These are phyloP conservation scores for Phragmatobia fuliginosa DNA, from an alignment of 2,888 invertebrate species.

Conservation along the genomic window DNA sequence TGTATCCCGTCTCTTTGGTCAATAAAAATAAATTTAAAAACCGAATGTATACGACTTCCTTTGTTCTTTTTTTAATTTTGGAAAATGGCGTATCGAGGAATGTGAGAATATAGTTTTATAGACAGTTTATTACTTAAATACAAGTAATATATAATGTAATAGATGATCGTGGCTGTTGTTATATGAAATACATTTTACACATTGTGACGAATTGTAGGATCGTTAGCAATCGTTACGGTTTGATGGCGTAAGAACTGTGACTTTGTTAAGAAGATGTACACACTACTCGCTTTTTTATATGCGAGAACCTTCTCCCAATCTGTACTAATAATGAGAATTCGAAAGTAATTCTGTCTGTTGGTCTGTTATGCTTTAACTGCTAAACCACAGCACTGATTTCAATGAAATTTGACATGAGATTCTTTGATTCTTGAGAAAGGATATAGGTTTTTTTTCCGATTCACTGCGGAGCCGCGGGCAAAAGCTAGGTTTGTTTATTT, in stretches of 20 bases:
- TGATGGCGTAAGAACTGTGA: slow-evolving; percentile 70
- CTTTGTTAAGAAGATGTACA: slow-evolving; percentile 46
- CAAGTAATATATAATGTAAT: slow-evolving; percentile 56
- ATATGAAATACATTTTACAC: slow-evolving; percentile 79
- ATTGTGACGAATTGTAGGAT: slow-evolving; percentile 73
- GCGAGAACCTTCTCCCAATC: background rate
- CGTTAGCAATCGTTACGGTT: slow-evolving; percentile 76
- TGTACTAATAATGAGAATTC: no score
- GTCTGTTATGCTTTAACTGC: no score
- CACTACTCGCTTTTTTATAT: slow-evolving; percentile 41
- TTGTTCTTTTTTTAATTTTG: slow-evolving; percentile 20
- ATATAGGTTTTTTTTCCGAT: no score
- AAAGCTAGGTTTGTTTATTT: no score
- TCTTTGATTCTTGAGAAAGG: no score
- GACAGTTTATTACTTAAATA: slow-evolving; percentile 39
- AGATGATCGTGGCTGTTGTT: slow-evolving; percentile 64
- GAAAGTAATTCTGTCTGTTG: no score
- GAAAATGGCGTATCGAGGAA: slow-evolving; percentile 52
- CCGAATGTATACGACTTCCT: slow-evolving; percentile 29
- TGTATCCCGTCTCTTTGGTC: slow-evolving; percentile 13
- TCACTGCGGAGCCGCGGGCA: no score
- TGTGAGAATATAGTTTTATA: slow-evolving; percentile 39
- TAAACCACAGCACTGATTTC: no score
- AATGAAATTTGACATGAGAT: no score
- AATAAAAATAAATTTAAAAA: slow-evolving; percentile 18